A percentile compares a stretch with the other conserved stretches of the same genome.
Evolutionary conservation across 2,797 vertebrate genomes (phyloP).

Genomic region (Mormyrus hasselquistii): DNA sequence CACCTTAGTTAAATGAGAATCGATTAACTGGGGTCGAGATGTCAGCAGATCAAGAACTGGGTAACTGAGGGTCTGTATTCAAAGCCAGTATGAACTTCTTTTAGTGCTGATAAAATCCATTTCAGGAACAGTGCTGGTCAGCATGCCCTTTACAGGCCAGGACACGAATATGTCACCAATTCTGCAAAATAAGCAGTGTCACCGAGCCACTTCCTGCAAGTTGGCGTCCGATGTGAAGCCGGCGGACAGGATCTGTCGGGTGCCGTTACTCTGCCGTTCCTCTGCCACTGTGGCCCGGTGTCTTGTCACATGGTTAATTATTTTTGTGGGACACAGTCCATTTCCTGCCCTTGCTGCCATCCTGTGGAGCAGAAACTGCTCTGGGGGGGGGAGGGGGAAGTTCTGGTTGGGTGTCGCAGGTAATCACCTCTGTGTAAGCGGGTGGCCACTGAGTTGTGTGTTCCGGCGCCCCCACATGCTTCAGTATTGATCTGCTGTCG

Average conservation of each 20-base stretch:
- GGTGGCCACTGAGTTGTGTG: background rate
- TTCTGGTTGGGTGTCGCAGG: background rate
- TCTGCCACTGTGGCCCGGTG: background rate
- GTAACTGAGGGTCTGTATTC: background rate
- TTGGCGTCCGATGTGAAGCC: background rate
- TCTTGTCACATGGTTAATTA: background rate
- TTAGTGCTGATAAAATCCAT: background rate
- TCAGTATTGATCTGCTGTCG: background rate
- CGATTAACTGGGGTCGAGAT: background rate
- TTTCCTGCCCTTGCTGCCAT: background rate
- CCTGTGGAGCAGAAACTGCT: background rate
- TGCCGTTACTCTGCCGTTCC: constrained; percentile 10
- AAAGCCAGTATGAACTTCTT: background rate
- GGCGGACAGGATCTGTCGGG: constrained; percentile 28
- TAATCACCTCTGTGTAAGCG: background rate
- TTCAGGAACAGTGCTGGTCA: background rate
- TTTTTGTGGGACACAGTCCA: constrained; percentile 1
- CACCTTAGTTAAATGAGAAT: background rate
- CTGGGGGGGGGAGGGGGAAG: background rate
- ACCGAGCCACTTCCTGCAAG: background rate
- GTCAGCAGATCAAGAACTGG: background rate
- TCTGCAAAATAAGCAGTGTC: constrained; percentile 4
- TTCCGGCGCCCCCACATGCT: background rate
- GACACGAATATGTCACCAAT: background rate
- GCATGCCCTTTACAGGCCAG: background rate